Conservation (phyloP, 2,888 invertebrate genomes). For the Taphrorychus bicolor region DNA sequence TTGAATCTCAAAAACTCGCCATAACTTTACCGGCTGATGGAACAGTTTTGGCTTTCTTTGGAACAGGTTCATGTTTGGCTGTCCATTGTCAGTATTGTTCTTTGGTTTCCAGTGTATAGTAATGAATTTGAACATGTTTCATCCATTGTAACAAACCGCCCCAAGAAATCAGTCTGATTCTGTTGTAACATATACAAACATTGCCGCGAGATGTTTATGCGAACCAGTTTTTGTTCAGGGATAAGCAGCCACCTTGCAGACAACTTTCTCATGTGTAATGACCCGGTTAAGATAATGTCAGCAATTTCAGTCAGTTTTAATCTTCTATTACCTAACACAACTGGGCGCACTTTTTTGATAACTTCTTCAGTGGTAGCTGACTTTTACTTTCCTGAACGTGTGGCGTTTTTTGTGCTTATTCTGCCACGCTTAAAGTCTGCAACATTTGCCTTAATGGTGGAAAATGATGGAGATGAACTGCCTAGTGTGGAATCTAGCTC, state of each 20-base stretch:
- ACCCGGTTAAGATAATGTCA: slow-evolving; percentile 24
- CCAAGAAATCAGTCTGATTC: no score
- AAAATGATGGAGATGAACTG: slow-evolving; percentile 2
- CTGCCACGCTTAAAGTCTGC: background rate
- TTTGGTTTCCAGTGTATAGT: slow-evolving; percentile 15
- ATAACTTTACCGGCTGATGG: slow-evolving; percentile 48
- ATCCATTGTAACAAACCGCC: no score
- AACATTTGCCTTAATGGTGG: background rate
- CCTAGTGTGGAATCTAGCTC: background rate
- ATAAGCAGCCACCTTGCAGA: slow-evolving; percentile 45
- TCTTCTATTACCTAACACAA: slow-evolving; percentile 42
- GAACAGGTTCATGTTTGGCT: slow-evolving; percentile 21
- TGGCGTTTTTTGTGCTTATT: background rate
- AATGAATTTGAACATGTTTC: slow-evolving; percentile 8
- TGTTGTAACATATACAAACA: no score
- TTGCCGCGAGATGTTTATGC: no score
- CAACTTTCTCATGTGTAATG: slow-evolving; percentile 45
- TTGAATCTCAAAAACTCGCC: slow-evolving; percentile 51
- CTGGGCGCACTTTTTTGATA: slow-evolving; percentile 22
- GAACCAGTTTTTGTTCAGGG: slow-evolving; percentile 36
- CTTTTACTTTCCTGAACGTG: background rate
- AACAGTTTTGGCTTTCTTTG: slow-evolving; percentile 45
- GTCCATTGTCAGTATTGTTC: slow-evolving; percentile 33
- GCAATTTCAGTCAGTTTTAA: slow-evolving; percentile 41
- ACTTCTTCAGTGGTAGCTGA: slow-evolving; percentile 39